Percentiles rank a stretch among this genome's conserved stretches.
These are phyloP conservation scores for Meiosimyza decipiens DNA, from an alignment of 2,888 invertebrate genomes.

Conservation along the genomic window DNA sequence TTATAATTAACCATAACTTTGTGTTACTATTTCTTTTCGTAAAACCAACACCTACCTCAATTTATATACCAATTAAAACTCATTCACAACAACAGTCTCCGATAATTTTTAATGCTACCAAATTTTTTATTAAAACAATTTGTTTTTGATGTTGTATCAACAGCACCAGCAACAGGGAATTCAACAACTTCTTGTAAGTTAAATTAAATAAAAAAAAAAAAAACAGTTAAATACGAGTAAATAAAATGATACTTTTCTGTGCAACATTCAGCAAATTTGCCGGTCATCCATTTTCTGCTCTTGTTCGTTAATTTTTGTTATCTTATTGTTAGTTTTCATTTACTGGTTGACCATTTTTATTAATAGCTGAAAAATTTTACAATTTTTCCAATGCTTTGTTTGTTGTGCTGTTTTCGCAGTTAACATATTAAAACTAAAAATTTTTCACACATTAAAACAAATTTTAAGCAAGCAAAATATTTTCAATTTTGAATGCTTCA, in stretches of 20 bases:
- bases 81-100: neutral
- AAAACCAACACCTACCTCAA: neutral
- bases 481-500: constrained; percentile 12
- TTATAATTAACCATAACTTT: constrained; percentile 10
- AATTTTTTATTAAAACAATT: constrained; percentile 16
- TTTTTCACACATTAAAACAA: too few relatives aligned
- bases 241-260: constrained; percentile 19
- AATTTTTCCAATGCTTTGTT: constrained; percentile 32
- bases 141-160: constrained; percentile 49
- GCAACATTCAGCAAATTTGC: constrained; percentile 26
- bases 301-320: constrained; percentile 38
- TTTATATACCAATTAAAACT: neutral
- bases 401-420: constrained; percentile 38
- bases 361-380: constrained; percentile 22
- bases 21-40: constrained; percentile 34
- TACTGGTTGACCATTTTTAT: constrained; percentile 31
- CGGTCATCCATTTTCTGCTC: constrained; percentile 31
- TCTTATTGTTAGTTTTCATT: constrained; percentile 35
- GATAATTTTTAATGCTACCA: constrained; percentile 36
- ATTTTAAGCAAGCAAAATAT: neutral
- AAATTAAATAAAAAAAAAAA: constrained; percentile 35
- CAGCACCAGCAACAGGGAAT: constrained; percentile 94
- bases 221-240: neutral
- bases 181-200: constrained; percentile 92
- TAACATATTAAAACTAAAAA: constrained; percentile 16